Conservation (phyloP, 2,797 vertebrate genomes). For the Coracias cyanogaster region DNA sequence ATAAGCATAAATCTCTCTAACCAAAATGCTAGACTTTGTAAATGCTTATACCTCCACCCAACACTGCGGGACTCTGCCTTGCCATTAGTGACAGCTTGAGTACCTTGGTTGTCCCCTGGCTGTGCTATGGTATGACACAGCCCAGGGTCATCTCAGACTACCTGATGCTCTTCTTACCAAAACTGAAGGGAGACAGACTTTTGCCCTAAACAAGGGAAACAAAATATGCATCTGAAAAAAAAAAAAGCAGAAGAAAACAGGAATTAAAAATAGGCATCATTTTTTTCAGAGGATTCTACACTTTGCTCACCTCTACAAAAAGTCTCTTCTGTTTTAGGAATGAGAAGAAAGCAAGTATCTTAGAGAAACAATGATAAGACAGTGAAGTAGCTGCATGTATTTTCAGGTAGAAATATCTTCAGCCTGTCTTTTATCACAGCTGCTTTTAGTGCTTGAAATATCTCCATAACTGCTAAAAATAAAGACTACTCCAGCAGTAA, state of each 20-base stretch:
- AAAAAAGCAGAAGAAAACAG: not conserved
- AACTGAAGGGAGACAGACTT: not conserved
- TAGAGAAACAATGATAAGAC: not conserved
- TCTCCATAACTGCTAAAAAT: constrained; percentile 27
- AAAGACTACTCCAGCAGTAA: not conserved
- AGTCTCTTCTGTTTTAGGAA: not conserved
- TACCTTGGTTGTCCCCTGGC: not conserved
- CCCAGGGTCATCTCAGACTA: rapidly evolving
- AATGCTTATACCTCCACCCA: not conserved
- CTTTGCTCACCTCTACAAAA: not conserved
- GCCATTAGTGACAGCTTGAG: not conserved
- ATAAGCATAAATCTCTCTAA: not conserved
- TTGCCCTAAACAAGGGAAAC: not conserved
- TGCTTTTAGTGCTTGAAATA: constrained; percentile 10
- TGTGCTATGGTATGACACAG: rapidly evolving
- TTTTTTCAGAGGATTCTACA: not conserved
- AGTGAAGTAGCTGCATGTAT: not conserved
- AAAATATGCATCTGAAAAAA: not conserved
- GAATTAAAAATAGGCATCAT: not conserved
- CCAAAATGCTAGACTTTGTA: not conserved
- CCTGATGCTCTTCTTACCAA: not conserved
- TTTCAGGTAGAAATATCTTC: not conserved
- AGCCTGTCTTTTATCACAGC: not conserved
- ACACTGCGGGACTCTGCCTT: not conserved
- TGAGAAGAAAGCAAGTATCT: not conserved